Conservation (phyloP, 2,888 invertebrate species). For the Spatulosminthurus flaviceps region DNA sequence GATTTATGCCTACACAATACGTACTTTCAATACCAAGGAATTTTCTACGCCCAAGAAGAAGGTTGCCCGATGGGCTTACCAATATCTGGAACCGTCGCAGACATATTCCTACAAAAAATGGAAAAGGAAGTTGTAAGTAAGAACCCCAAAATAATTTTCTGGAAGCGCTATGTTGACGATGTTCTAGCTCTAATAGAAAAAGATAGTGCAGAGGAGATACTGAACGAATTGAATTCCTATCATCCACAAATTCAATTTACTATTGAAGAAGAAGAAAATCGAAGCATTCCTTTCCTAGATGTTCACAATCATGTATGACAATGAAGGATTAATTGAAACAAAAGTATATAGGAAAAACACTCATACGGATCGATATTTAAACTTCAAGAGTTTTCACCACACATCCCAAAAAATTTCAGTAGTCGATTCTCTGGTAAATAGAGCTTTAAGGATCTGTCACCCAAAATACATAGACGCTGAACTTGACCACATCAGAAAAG, state of each 20-base stretch:
- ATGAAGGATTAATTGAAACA: background rate
- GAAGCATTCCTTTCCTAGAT: background rate
- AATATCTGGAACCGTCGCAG: too few species aligned
- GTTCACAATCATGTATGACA: background rate
- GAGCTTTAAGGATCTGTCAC: background rate
- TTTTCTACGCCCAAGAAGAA: background rate
- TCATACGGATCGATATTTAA: conserved; percentile 4
- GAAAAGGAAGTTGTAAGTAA: too few species aligned
- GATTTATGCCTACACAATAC: too few species aligned
- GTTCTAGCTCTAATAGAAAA: too few species aligned
- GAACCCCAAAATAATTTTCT: too few species aligned
- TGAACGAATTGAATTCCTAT: background rate
- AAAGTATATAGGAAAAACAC: conserved; percentile 6
- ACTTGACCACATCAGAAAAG: background rate
- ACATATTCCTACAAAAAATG: too few species aligned
- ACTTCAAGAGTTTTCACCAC: background rate
- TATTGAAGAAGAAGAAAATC: conserved; percentile 19
- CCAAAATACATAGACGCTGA: background rate
- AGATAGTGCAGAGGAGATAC: too few species aligned
- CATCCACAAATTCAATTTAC: conserved; percentile 24
- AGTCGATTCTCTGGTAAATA: background rate
- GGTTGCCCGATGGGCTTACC: conserved; percentile 15
- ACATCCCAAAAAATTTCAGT: background rate
- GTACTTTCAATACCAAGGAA: too few species aligned
- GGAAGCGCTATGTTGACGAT: too few species aligned